Evolutionary conservation across 1,140 invertebrate genomes (phyloP), one percentile per base, ranked within the genome.

Genomic region (Idris sp.): DNA sequence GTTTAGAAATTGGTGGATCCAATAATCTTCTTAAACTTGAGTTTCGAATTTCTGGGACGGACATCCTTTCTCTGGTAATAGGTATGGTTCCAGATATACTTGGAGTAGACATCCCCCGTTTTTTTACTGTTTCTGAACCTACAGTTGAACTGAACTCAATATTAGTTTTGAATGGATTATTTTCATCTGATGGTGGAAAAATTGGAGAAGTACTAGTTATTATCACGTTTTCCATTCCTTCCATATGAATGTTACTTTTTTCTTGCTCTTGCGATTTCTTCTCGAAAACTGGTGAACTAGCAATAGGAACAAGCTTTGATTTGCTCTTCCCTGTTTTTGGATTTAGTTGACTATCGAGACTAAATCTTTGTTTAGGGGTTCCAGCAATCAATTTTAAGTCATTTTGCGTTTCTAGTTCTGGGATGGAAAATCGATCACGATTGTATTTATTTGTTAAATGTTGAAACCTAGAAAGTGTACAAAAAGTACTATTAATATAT

Each of bases 41-140:
- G 13, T 83, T 86, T 10, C 85, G 73, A 11, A 86, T 86, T 48
- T 86, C 85, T 0, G 85, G 85, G 0, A 86, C 85, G 0, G 85
- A 86, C 79, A 86, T 81, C 11, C 85, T 77, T 48, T 86, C 84
- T 4, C 85, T 51, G 1, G 49, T 65, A 10, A 76, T 7, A 5
- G 54, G 28, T 6, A 48, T 16, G 0, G 31, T 10, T 25, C 41
- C 54, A 0, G 40, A 25, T 8, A 68, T 22, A 41, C 41, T 40
- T 1, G 68, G 41, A 0, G 38, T 71, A 5, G 64, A 67, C 56
- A 61, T 43, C 10, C 62, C 71, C 0, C 71, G 71, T 26, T 62
- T 68, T 11, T 62, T 74, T 2, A 13, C 18, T 9, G 31, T 26
- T 35, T 71, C 43, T 35, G 40, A n/a, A 14, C 16, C 16, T n/a